Base-by-base conservation (phyloP, 2,113 vertebrate species). In the Callionymus lyra region DNA sequence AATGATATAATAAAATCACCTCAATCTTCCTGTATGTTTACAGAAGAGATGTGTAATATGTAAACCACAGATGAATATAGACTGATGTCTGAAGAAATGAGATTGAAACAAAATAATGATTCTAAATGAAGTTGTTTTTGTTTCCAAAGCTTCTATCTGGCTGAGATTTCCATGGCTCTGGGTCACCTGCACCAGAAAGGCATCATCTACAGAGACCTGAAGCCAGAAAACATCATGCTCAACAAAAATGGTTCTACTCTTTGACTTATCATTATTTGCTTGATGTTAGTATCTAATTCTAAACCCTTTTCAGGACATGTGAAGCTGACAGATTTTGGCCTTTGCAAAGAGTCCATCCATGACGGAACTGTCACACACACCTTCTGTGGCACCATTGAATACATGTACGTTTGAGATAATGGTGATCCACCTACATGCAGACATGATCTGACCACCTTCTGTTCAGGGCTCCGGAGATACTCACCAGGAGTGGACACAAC, bases 221-320 rank as follows among this genome's bases (percentile, higher is more conserved):
- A 97, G 81, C 94, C 94, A 50, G 94, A 97, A 78, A 97, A 97
- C 82, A 97, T 97, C 83, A 97, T 97, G 94, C 92, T 97, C 54
- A 97, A 93, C 80, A 90, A 91, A 76, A 91, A 93, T 77, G 94
- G 93, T 92, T 72, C 21, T 27, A 27, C 21, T 27, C 4, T 27
- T 27, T 27, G 4, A 27, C 21, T 8, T 27, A 4, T 5, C 4
- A 4, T 27, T 4, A 27, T 27, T 8, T 27, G 21, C 4, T 27
- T 27, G 21, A 21, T 38, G 21, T 31, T 15, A 16, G 31, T 34
- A 1, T 34, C 31, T 44, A 27, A 32, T 16, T 27, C 17, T 16
- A 6, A 4, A 54, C 38, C 80, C 56, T 61, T 41, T 81, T 43
- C 51, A 97, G 93, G 94, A 78, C 93, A 97, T 1, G 93, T 97